Base-by-base conservation (phyloP, 2,888 invertebrate genomes). In the Spodoptera littoralis region DNA sequence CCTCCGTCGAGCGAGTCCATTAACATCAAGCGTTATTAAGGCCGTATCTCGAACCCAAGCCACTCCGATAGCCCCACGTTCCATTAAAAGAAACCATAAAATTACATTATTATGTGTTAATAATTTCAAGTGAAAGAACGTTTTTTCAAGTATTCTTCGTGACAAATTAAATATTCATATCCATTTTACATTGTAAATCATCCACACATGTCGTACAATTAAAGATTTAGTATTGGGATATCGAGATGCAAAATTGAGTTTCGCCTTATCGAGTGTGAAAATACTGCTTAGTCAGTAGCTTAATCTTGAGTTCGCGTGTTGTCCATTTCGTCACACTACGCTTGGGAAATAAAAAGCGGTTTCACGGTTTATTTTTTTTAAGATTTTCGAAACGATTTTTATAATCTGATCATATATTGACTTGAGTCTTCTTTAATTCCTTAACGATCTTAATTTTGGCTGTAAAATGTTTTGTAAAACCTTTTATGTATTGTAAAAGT, bases 91-190 rank as follows among this genome's bases (percentile, higher is more conserved):
- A 88, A 91, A 87, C 87, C 90, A 92, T 94, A 94, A 94, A 94
- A 91, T 92, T 88, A 90, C 92, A 92, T 93, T 93, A 94, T 94
- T 93, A 94, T 93, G 93, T 94, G 94, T 94, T 93, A 93, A 93
- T 93, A 94, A 92, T 92, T 93, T 91, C 86, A 87, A 91, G 86
- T 85, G 89, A 90, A 91, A 89, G 85, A 90, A 89, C 78, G 82
- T 80, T 83, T 85, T 84, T 83, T 83, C 72, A 70, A 78, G 79
- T 83, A 83, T 78, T 77, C 77, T 70, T 81, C 65, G 76, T 84
- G 86, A 89, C 87, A 89, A 88, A 92, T 91, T 90, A 88, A 90
- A 87, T 89, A 87, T 84, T 85, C 80, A 83, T 87, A 83, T 86
- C 79, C 81, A 82, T 88, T 84, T 62, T 61, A 65, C 66, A 66